phyloP scores from a whole-genome alignment of 1,140 invertebrate species.

The Pseudomyrmex concolor region DNA sequence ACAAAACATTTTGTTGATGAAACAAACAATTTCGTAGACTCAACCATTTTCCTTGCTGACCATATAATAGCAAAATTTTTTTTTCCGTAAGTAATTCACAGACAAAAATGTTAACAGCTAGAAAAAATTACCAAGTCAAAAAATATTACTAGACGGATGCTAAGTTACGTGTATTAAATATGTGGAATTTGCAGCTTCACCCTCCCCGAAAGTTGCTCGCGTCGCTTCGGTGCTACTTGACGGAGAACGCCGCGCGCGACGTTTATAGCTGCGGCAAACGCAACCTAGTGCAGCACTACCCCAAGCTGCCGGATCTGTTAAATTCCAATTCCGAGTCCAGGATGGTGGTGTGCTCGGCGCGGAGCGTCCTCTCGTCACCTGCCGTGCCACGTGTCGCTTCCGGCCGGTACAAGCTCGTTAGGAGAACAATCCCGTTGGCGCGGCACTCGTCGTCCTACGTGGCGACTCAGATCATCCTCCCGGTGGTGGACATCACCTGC shows the following conservation, averaged over 20 bases:
- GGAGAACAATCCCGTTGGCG: background rate
- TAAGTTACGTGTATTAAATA: background rate
- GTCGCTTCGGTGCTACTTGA: conserved; percentile 43
- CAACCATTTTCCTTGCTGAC: too few relatives aligned
- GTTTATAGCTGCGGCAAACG: background rate
- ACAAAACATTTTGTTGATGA: too few relatives aligned
- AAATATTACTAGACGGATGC: too few relatives aligned
- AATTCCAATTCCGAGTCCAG: conserved; percentile 53
- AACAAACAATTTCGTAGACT: too few relatives aligned
- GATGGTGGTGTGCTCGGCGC: conserved; percentile 19
- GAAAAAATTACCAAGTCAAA: too few relatives aligned
- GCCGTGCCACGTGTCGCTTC: background rate
- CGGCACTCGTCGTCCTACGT: conserved; percentile 58
- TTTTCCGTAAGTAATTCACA: too few relatives aligned
- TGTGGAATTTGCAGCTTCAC: conserved; percentile 23
- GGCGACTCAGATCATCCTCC: conserved; percentile 40
- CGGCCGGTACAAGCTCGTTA: background rate
- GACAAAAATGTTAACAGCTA: too few relatives aligned
- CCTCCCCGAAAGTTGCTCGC: conserved; percentile 56
- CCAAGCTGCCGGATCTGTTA: conserved; percentile 12
- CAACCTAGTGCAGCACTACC: conserved; percentile 50
- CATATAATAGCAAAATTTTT: too few relatives aligned
- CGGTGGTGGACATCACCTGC: conserved; percentile 60
- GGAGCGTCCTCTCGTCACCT: conserved; percentile 49
- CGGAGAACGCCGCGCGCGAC: background rate